A percentile compares a stretch with the other conserved stretches of the same genome.
phyloP scores from a whole-genome alignment of 2,888 invertebrate species.

The Euphydryas editha region DNA sequence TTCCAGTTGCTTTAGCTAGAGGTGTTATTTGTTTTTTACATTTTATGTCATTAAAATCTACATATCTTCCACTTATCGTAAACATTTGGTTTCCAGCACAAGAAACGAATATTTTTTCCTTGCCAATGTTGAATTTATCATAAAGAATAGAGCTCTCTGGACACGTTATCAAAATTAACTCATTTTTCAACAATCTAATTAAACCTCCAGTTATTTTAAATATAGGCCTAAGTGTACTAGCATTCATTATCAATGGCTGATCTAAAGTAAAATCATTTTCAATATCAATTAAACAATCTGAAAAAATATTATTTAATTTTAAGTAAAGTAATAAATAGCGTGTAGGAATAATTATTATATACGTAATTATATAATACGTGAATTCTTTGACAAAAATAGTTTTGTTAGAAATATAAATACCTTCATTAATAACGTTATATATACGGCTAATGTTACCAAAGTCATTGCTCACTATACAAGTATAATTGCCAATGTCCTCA shows the following conservation, averaged over 20 bases:
- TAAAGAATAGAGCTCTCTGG: constrained; percentile 47
- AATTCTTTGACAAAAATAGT: neutral
- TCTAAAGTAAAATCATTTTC: constrained; percentile 46
- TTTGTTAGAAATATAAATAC: constrained; percentile 6
- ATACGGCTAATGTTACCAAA: constrained; percentile 53
- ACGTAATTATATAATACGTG: neutral
- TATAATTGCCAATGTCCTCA: constrained; percentile 53
- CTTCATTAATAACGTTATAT: constrained; percentile 48
- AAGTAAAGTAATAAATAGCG: neutral
- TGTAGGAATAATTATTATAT: too few relatives aligned
- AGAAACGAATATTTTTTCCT: constrained; percentile 34
- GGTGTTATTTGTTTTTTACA: constrained; percentile 49
- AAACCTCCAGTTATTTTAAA: neutral
- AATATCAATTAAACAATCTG: constrained; percentile 59
- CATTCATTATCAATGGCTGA: constrained; percentile 50
- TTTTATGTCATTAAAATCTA: constrained; percentile 51
- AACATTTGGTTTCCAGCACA: constrained; percentile 52
- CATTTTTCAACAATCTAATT: constrained; percentile 44
- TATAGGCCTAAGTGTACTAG: constrained; percentile 33
- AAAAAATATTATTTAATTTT: constrained; percentile 32
- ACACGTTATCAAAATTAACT: constrained; percentile 50
- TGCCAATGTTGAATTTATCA: constrained; percentile 29
- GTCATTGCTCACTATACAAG: constrained; percentile 55
- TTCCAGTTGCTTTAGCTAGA: neutral
- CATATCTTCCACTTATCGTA: constrained; percentile 40